A percentile compares a stretch with the other conserved stretches of the same genome.
Evolutionary conservation across 2,113 vertebrate genomes (phyloP).

Genomic region (Struthidea cinerea): DNA sequence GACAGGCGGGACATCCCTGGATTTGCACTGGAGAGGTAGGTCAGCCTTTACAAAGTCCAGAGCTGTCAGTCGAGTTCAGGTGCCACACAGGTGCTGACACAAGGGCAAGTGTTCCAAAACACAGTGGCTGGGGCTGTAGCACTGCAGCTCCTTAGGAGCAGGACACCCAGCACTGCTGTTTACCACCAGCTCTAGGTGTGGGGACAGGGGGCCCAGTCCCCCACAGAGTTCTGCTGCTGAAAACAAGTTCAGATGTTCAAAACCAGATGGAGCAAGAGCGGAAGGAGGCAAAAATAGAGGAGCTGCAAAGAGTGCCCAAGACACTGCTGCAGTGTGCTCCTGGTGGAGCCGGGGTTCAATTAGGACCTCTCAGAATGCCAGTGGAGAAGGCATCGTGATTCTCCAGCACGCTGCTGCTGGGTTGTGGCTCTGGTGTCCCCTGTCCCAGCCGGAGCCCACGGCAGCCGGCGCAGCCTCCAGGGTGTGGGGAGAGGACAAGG

Average conservation of each 20-base stretch:
- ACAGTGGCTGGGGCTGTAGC: fast-evolving
- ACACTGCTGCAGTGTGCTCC: neutral
- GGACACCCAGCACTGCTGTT: fast-evolving
- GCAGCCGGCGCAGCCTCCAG: constrained; percentile 32
- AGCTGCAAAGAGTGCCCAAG: neutral
- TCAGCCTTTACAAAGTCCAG: fast-evolving
- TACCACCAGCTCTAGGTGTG: fast-evolving
- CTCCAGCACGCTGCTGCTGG: neutral
- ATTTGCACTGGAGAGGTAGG: neutral
- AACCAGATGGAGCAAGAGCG: neutral
- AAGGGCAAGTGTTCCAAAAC: fast-evolving
- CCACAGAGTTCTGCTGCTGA: fast-evolving
- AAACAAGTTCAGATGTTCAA: neutral
- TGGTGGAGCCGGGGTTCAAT: neutral
- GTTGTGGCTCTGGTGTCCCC: neutral
- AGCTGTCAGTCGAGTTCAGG: neutral
- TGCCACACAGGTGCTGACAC: neutral
- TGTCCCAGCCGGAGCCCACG: fast-evolving
- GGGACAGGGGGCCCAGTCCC: neutral
- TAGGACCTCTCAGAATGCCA: neutral
- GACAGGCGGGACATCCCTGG: neutral
- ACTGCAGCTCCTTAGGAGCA: neutral
- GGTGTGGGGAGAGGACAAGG: fast-evolving
- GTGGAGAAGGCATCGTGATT: fast-evolving
- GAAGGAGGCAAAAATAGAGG: neutral